A percentile compares a stretch with the other conserved stretches of the same genome.
These are phyloP conservation scores for Pseudomyrmex sp. DNA, from an alignment of 1,140 invertebrate genomes.

Conservation along the genomic window DNA sequence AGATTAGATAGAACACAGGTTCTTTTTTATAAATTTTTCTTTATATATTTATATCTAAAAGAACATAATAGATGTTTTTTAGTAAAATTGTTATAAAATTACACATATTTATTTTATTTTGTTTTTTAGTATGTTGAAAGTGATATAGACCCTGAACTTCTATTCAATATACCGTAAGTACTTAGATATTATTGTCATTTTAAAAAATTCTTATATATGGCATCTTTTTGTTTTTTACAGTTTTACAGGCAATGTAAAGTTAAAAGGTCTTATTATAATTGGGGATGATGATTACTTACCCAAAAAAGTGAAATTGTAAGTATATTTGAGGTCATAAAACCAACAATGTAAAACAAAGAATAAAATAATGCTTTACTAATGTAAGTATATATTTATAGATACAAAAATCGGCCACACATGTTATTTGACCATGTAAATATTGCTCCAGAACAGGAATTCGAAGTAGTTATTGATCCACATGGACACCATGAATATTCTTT, in stretches of 20 bases:
- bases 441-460: conserved; percentile 95
- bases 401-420: conserved; percentile 96
- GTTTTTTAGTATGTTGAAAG: conserved; percentile 94
- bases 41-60: conserved; percentile 11
- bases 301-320: conserved; percentile 94
- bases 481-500: conserved; percentile 95
- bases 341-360: neutral
- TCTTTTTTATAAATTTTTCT: conserved; percentile 50
- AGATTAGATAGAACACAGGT: conserved; percentile 91
- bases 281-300: conserved; percentile 95
- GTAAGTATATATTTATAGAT: conserved; percentile 86
- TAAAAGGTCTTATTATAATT: conserved; percentile 96
- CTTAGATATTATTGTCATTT: conserved; percentile 12
- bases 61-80: conserved; percentile 11
- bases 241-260: conserved; percentile 97
- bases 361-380: conserved; percentile 15
- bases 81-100: neutral
- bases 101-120: conserved; percentile 28
- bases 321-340: conserved; percentile 63
- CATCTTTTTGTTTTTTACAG: conserved; percentile 80
- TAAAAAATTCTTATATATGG: neutral
- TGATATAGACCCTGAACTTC: conserved; percentile 96
- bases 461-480: conserved; percentile 91
- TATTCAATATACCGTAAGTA: conserved; percentile 96
- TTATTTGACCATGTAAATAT: conserved; percentile 94